Percentiles rank a stretch among this genome's conserved stretches.
Evolutionary conservation across 2,797 vertebrate species (phyloP).

Genomic region (Lycodopsis pacificus): DNA sequence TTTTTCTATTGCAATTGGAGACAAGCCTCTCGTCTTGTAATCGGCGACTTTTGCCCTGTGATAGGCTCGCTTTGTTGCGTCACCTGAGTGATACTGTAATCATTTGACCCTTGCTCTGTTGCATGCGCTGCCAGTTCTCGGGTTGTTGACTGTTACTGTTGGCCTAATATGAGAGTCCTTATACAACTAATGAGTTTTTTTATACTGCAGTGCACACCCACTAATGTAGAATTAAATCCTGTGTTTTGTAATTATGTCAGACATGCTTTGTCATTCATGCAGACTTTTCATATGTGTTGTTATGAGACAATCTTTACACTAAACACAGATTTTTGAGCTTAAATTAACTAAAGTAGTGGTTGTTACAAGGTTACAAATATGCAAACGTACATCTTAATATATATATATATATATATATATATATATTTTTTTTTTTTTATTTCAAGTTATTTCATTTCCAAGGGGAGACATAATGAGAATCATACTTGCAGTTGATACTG

Average conservation of each 20-base stretch:
- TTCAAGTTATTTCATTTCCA: background rate
- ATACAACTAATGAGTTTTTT: background rate
- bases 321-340: background rate
- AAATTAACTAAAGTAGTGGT: background rate
- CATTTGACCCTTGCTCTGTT: constrained; percentile 70
- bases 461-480: background rate
- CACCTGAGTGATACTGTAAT: constrained; percentile 70
- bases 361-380: background rate
- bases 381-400: background rate
- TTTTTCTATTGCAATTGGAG: constrained; percentile 14
- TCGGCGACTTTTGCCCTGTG: constrained; percentile 68
- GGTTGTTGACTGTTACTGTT: constrained; percentile 1
- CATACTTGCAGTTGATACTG: background rate
- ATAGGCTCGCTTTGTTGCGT: constrained; percentile 61
- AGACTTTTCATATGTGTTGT: background rate
- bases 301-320: background rate
- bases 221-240: background rate
- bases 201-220: background rate
- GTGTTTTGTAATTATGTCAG: constrained; percentile 1
- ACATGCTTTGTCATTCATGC: background rate
- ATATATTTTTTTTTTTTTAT: background rate
- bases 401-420: too few species aligned
- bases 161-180: background rate
- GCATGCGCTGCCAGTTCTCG: constrained; percentile 12
- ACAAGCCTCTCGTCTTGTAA: constrained; percentile 35